Conservation (phyloP, 1,140 invertebrate genomes). For the Diorhabda sublineata region DNA sequence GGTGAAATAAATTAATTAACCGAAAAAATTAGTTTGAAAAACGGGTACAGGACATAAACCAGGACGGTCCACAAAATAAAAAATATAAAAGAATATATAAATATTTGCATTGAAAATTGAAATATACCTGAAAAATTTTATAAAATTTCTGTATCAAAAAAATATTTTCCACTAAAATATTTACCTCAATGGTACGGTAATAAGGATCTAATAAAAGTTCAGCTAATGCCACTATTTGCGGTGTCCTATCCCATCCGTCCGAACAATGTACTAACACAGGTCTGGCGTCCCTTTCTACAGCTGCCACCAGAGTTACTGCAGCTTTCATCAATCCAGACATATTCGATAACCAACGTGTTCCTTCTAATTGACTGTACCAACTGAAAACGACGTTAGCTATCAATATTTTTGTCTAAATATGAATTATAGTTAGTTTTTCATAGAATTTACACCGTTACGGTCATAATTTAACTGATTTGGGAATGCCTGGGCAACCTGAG, state of each 20-base stretch:
- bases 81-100: too few species aligned
- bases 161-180: not conserved
- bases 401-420: not conserved
- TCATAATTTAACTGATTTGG: too few species aligned
- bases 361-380: conserved; percentile 83
- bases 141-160: too few species aligned
- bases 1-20: too few species aligned
- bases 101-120: too few species aligned
- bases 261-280: conserved; percentile 94
- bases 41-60: too few species aligned
- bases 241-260: conserved; percentile 96
- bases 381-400: conserved; percentile 51
- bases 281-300: conserved; percentile 76
- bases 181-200: conserved; percentile 78
- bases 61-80: too few species aligned
- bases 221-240: conserved; percentile 87
- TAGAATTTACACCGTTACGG: too few species aligned
- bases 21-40: too few species aligned
- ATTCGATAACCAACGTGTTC: conserved; percentile 86
- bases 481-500: too few species aligned
- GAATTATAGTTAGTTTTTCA: too few species aligned
- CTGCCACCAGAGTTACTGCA: conserved; percentile 72
- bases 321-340: conserved; percentile 78
- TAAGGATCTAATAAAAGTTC: conserved; percentile 90
- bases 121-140: too few species aligned